Base-by-base conservation (phyloP, 2,888 invertebrate species). In the Eupithecia inturbata region DNA sequence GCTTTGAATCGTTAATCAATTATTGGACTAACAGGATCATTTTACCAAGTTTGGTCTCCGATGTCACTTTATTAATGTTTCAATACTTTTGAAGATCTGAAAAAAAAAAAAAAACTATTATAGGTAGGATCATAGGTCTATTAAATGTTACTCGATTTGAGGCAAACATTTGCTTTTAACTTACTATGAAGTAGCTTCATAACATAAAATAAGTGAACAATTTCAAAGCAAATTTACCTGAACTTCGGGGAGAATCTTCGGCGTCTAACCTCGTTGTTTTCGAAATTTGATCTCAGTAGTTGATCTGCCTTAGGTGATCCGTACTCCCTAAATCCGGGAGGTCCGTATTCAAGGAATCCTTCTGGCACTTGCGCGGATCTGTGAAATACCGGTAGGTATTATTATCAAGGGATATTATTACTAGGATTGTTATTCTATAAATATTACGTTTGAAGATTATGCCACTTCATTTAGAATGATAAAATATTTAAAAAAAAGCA, bases 321-420 rank as follows among this genome's bases (percentile, higher is more conserved):
- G 71, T 94, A 94, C 70, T 93, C 93, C 77, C 82, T 89, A 83
- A 93, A 94, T 12, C 94, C 94, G 3, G 94, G 94, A 19, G 93
- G 94, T 26, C 94, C 94, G 67, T 95, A 95, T 77, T 95, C 94
- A 1, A 93, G 80, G 78, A 95, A 94, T 1, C 92, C 93, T 84
- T 91, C 92, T 0, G 92, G 93, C 1, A 79, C 82, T 72, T 88
- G 83, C 53, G 84, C 86, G 1, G 86, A 80, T 63, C 91, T 92
- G 80, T 12, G 36, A n/a, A 70, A 77, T 71, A 66, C 62, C 4
- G 36, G 7, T 16, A 41, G 36, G 7, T 16, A 41, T 28, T 14
- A 28, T n/a, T 31, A 53, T 3, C 0, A 3, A 53, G 5, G 22
- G 53, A 9, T 26, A 19, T 9, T 31, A 62, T 62, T 62, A 0